These are phyloP conservation scores for Dendronephthya gigantea DNA, from an alignment of 64 coral and sea anemone genomes.

Conservation along the genomic window DNA sequence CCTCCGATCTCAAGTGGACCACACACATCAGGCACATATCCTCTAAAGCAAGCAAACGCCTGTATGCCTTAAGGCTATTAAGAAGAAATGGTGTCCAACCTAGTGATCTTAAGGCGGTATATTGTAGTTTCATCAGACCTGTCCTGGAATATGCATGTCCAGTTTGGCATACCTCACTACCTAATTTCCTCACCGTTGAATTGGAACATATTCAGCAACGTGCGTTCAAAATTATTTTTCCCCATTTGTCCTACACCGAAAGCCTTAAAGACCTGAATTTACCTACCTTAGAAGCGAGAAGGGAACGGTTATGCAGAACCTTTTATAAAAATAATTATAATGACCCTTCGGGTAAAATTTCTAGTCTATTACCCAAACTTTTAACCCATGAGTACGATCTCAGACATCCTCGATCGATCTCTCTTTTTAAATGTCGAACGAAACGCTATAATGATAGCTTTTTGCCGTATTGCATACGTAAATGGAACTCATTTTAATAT, in stretches of 20 bases:
- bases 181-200: background rate
- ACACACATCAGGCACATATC: background rate
- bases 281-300: too few species aligned
- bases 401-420: too few species aligned
- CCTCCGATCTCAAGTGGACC: slow-evolving; percentile 15
- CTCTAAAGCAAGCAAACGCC: slow-evolving; percentile 11
- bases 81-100: background rate
- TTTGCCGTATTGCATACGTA: too few species aligned
- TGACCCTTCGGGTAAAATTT: too few species aligned
- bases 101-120: background rate
- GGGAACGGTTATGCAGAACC: too few species aligned
- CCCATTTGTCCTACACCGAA: background rate
- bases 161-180: background rate
- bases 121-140: background rate
- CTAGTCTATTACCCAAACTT: too few species aligned
- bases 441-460: too few species aligned
- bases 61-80: background rate
- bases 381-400: too few species aligned
- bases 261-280: too few species aligned
- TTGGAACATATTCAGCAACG: background rate
- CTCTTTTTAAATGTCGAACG: too few species aligned
- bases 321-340: too few species aligned
- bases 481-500: too few species aligned
- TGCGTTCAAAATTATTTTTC: background rate
- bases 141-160: slow-evolving; percentile 1